Conservation (phyloP, 2,797 vertebrate species). For the Microctenopoma stevenorrisi region DNA sequence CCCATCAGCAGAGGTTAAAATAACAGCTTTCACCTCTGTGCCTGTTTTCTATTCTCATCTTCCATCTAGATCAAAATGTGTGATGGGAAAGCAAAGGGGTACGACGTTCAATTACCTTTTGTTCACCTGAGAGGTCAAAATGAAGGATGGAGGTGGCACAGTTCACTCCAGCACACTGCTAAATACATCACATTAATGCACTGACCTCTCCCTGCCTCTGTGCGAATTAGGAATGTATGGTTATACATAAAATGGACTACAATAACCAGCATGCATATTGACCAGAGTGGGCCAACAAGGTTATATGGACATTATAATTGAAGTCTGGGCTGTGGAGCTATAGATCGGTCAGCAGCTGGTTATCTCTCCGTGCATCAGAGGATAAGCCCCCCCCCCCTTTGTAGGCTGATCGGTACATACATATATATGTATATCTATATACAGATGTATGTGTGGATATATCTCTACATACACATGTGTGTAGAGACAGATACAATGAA, state of each 20-base stretch:
- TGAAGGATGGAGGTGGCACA: constrained; percentile 61
- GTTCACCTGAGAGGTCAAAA: constrained; percentile 72
- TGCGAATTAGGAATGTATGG: neutral
- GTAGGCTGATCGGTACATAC: constrained; percentile 18
- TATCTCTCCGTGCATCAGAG: constrained; percentile 47
- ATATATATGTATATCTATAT: no score
- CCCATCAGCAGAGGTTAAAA: constrained; percentile 39
- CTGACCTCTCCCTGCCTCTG: constrained; percentile 5
- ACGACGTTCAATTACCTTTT: constrained; percentile 48
- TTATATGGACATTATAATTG: constrained; percentile 66
- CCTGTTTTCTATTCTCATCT: constrained; percentile 30
- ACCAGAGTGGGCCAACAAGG: constrained; percentile 69
- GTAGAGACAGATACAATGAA: neutral
- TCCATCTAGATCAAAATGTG: constrained; percentile 43
- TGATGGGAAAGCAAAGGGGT: constrained; percentile 43
- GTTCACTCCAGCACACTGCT: constrained; percentile 53
- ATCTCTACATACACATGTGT: no score
- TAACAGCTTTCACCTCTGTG: constrained; percentile 30
- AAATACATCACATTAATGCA: constrained; percentile 37
- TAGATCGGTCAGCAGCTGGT: constrained; percentile 49
- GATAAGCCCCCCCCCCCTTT: constrained; percentile 44
- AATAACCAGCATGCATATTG: constrained; percentile 62
- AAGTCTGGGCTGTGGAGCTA: constrained; percentile 37
- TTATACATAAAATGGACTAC: constrained; percentile 52
- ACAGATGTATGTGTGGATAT: no score